phyloP scores from a whole-genome alignment of 2,888 invertebrate genomes.

The Sinotaia quadrata region DNA sequence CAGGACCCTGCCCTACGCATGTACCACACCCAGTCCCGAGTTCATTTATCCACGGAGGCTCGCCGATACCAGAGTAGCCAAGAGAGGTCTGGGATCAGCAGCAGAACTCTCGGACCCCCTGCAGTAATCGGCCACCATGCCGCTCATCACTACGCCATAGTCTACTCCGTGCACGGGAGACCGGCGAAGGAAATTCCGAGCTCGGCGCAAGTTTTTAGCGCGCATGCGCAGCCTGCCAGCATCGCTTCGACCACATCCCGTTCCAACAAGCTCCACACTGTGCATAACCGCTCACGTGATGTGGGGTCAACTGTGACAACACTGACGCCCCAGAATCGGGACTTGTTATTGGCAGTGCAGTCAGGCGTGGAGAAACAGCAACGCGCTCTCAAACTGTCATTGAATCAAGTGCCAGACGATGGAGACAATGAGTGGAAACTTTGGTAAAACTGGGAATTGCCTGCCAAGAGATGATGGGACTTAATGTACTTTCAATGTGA shows the following conservation, averaged over 20 bases:
- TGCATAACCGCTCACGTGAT: constrained; percentile 47
- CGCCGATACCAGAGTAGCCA: background rate
- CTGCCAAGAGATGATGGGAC: too few species aligned
- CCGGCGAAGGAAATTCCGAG: background rate
- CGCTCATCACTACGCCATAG: constrained; percentile 18
- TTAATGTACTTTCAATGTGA: too few species aligned
- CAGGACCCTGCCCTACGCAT: constrained; percentile 1
- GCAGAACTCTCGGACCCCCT: background rate
- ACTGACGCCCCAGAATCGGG: constrained; percentile 39
- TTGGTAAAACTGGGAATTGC: too few species aligned
- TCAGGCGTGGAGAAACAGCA: constrained; percentile 55
- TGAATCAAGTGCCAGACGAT: constrained; percentile 52
- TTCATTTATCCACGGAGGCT: background rate
- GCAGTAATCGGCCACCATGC: background rate
- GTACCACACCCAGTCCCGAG: constrained; percentile 10
- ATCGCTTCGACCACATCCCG: constrained; percentile 8
- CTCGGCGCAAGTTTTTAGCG: background rate
- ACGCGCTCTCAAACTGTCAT: constrained; percentile 48
- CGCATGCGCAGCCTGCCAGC: too few species aligned
- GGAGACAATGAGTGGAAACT: constrained; percentile 54
- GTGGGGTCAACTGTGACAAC: constrained; percentile 21
- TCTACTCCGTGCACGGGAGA: constrained; percentile 21
- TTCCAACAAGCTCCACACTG: constrained; percentile 37
- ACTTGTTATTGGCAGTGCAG: constrained; percentile 54
- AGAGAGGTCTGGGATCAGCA: background rate